These are phyloP conservation scores for Allenopithecus nigroviridis DNA, from an alignment of 2,797 vertebrate species.

Conservation along the genomic window DNA sequence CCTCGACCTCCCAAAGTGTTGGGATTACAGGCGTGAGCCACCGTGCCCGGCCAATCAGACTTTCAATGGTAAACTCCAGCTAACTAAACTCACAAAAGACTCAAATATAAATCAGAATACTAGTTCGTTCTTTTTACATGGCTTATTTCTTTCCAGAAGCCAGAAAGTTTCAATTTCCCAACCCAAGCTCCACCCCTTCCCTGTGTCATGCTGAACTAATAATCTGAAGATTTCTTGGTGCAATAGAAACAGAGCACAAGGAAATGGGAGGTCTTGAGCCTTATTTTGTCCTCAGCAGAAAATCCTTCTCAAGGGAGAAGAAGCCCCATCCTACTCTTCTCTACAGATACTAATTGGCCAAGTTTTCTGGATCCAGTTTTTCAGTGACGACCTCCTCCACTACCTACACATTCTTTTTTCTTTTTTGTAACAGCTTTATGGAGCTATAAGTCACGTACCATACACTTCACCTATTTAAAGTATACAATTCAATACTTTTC, in stretches of 20 bases:
- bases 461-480: background rate
- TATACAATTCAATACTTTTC: background rate
- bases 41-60: background rate
- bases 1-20: no score
- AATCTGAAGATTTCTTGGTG: background rate
- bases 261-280: background rate
- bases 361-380: background rate
- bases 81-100: background rate
- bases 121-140: background rate
- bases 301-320: background rate
- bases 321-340: background rate
- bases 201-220: background rate
- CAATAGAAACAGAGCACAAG: background rate
- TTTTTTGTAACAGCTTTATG: background rate
- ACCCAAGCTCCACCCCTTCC: background rate
- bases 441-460: background rate
- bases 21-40: no score
- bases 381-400: background rate
- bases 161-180: background rate
- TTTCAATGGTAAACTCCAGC: background rate
- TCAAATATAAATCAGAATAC: constrained; percentile 10
- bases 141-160: background rate
- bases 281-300: background rate
- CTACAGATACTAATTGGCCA: background rate
- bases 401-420: background rate